Evolutionary conservation across 2,888 invertebrate species (phyloP), one percentile per base, ranked within the genome.

Genomic region (Choristoneura rosaceana): DNA sequence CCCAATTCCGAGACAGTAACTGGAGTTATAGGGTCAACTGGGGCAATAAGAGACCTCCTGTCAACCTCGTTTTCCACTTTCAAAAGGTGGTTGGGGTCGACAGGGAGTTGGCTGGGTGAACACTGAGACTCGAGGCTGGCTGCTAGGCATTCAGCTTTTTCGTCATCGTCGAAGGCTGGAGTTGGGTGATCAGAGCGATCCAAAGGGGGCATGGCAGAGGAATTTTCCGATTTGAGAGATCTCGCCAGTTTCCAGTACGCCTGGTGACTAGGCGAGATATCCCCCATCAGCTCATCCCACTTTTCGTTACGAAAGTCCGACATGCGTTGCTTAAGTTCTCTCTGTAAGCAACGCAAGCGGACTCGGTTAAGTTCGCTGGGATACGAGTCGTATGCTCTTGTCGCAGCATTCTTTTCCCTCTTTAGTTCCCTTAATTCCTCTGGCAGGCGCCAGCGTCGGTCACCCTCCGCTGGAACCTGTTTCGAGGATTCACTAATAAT

Each of bases 201-300:
- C 0, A 63, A 34, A 0, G 69, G 69, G 7, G 69, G 63, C 3
- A 55, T 55, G 2, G 63, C 3, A 0, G 43, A 9, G 5, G 15
- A 15, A 0, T 1, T 1, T 4, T 63, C 69, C 4, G 41, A 3
- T 63, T 69, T 63, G 45, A 69, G 55, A 55, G n/a, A 58, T 10
- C 17, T 58, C 43, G 63, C 69, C 15, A 69, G 58, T 0, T 17
- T 33, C 58, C 69, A 63, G 47, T 69, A 69, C 0, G 69, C 58
- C 3, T 4, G 17, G 58, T 69, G 69, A 14, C 55, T 43, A 8
- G 69, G 69, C 62, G 41, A 43, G 12, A 69, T 34, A 25, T 62
- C 41, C 8, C 43, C 17, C 17, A 63, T 4, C 33, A 63, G 62
- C 0, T 15, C 15, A 14, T 55, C n/a, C 82, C 98, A 98, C 52